phyloP scores from a whole-genome alignment of 2,888 invertebrate species.

The Drosophila ezoana region DNA sequence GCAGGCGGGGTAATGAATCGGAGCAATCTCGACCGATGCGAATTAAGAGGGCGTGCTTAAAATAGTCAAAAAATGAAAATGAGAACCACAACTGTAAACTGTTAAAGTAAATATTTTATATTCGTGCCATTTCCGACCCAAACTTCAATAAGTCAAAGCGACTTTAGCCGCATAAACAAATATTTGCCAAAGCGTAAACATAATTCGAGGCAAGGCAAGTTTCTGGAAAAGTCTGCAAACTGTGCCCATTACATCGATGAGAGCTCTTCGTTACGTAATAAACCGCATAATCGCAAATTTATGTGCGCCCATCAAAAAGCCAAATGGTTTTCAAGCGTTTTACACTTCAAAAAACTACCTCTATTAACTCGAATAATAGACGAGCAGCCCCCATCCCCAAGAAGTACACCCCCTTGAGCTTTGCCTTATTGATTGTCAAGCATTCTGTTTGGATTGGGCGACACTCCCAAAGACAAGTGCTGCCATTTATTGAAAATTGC shows the following conservation, averaged over 20 bases:
- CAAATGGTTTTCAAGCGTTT: conserved; percentile 63
- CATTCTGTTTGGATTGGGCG: conserved; percentile 33
- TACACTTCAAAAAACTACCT: conserved; percentile 65
- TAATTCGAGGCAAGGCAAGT: conserved; percentile 4
- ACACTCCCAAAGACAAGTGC: conserved; percentile 24
- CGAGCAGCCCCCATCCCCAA: background rate
- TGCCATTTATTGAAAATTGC: conserved; percentile 67
- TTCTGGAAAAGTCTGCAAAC: conserved; percentile 4
- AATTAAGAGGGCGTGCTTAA: too few relatives aligned
- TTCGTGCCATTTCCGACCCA: background rate
- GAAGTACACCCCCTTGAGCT: conserved; percentile 7
- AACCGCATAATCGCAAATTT: conserved; percentile 69
- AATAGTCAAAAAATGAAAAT: background rate
- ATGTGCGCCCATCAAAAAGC: conserved; percentile 59
- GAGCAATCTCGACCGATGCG: too few relatives aligned
- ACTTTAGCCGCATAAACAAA: conserved; percentile 13
- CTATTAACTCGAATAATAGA: conserved; percentile 52
- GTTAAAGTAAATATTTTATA: background rate
- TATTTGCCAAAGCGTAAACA: conserved; percentile 15
- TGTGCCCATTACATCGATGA: conserved; percentile 25
- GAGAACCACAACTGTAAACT: background rate
- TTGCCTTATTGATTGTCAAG: conserved; percentile 58
- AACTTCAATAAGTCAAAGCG: background rate
- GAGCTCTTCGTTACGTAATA: conserved; percentile 56
- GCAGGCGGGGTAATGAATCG: too few relatives aligned